phyloP scores from a whole-genome alignment of 2,888 invertebrate genomes.

The Diadromus collaris region DNA sequence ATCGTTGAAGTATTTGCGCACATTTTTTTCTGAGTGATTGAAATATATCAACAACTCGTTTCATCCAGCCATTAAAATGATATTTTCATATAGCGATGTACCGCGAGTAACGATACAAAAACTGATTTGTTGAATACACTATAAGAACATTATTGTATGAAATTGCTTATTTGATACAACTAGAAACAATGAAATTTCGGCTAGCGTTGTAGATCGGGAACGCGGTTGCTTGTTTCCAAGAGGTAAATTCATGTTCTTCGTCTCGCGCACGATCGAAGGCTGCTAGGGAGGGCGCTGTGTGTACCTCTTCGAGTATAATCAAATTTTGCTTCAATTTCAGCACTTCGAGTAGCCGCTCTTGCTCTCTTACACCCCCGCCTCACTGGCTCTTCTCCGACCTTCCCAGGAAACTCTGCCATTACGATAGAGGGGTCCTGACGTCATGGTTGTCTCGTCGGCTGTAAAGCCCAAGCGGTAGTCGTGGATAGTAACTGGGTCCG shows the following conservation, averaged over 20 bases:
- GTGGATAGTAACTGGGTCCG: neutral
- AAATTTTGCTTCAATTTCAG: constrained; percentile 69
- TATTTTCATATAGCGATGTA: too few relatives aligned
- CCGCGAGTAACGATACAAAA: neutral
- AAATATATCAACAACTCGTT: too few relatives aligned
- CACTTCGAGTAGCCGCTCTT: constrained; percentile 38
- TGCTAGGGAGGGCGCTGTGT: constrained; percentile 16
- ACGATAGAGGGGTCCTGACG: constrained; percentile 45
- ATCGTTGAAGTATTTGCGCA: too few relatives aligned
- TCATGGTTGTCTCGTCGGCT: constrained; percentile 18
- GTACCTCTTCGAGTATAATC: constrained; percentile 63
- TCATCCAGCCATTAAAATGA: too few relatives aligned
- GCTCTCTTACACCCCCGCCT: constrained; percentile 5
- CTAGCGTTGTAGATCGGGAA: neutral
- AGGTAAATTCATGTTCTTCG: constrained; percentile 39
- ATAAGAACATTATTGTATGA: neutral
- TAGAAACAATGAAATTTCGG: neutral
- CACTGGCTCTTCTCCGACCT: neutral
- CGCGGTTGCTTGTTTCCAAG: constrained; percentile 25
- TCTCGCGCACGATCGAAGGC: neutral
- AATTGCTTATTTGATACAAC: neutral
- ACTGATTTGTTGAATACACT: neutral
- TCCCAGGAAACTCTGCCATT: constrained; percentile 64
- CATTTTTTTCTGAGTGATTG: too few relatives aligned
- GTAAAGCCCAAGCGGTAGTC: constrained; percentile 1